These are phyloP conservation scores for Heterochromis multidens DNA, from an alignment of 2,113 vertebrate species.

Conservation along the genomic window DNA sequence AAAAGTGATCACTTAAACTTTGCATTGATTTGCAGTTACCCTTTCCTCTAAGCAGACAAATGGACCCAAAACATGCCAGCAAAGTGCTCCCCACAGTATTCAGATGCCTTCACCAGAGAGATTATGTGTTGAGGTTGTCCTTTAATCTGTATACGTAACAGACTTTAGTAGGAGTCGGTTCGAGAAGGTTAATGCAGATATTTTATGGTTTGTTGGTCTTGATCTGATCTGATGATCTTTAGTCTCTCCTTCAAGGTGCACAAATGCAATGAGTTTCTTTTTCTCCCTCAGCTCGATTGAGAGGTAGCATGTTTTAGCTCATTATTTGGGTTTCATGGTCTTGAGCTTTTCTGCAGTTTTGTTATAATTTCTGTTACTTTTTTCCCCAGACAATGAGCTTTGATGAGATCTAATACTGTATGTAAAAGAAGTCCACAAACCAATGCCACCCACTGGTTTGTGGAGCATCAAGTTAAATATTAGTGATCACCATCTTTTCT, in stretches of 20 bases:
- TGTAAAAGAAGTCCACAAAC: neutral
- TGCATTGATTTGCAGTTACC: neutral
- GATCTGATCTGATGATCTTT: neutral
- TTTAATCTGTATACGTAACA: neutral
- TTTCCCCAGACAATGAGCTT: neutral
- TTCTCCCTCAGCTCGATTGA: neutral
- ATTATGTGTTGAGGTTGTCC: neutral
- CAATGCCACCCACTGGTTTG: fast-evolving
- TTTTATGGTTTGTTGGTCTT: neutral
- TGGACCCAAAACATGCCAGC: neutral
- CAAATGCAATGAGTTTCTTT: neutral
- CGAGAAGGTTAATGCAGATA: neutral
- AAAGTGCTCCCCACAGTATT: neutral
- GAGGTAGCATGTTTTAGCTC: neutral
- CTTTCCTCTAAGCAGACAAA: neutral
- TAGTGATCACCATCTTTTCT: no score
- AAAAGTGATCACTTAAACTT: neutral
- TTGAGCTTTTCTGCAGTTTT: neutral
- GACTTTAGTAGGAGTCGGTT: neutral
- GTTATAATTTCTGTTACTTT: neutral
- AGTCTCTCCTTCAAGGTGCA: neutral
- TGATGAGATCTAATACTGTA: neutral
- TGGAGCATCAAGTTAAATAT: neutral
- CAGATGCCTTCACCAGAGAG: neutral
- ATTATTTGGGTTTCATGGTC: neutral